These are phyloP conservation scores for Gopherus flavomarginatus DNA, from an alignment of 2,113 vertebrate genomes.

Conservation along the genomic window DNA sequence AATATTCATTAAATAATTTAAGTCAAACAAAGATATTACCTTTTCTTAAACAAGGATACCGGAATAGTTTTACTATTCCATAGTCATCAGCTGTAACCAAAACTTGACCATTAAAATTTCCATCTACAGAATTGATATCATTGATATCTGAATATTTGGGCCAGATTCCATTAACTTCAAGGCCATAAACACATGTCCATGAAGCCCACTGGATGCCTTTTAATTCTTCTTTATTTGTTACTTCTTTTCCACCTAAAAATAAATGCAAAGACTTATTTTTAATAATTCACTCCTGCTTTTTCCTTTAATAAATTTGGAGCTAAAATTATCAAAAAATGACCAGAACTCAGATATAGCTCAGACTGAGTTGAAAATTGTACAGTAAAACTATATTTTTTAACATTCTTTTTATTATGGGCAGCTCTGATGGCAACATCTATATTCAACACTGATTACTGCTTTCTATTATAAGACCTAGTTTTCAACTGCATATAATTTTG, in stretches of 20 bases:
- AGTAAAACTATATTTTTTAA: neutral
- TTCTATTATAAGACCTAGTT: neutral
- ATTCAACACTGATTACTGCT: neutral
- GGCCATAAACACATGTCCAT: constrained; percentile 95
- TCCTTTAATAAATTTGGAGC: neutral
- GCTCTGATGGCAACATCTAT: neutral
- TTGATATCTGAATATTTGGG: constrained; percentile 96
- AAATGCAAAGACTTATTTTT: constrained; percentile 49
- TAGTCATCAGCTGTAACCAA: constrained; percentile 98
- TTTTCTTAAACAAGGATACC: constrained; percentile 96
- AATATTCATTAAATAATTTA: neutral
- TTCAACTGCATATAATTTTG: neutral
- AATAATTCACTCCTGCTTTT: neutral
- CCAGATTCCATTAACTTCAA: constrained; percentile 97
- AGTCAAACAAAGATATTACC: constrained; percentile 78
- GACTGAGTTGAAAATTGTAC: neutral
- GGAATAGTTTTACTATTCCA: constrained; percentile 94
- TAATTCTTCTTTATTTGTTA: constrained; percentile 93
- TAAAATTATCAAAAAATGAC: neutral
- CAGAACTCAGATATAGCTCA: neutral
- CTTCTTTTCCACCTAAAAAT: constrained; percentile 93
- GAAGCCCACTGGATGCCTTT: constrained; percentile 95
- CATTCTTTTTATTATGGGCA: neutral
- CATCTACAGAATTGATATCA: constrained; percentile 97
- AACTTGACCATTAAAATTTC: constrained; percentile 95